These are phyloP conservation scores for Diprion similis DNA, from an alignment of 1,140 invertebrate genomes.

Conservation along the genomic window DNA sequence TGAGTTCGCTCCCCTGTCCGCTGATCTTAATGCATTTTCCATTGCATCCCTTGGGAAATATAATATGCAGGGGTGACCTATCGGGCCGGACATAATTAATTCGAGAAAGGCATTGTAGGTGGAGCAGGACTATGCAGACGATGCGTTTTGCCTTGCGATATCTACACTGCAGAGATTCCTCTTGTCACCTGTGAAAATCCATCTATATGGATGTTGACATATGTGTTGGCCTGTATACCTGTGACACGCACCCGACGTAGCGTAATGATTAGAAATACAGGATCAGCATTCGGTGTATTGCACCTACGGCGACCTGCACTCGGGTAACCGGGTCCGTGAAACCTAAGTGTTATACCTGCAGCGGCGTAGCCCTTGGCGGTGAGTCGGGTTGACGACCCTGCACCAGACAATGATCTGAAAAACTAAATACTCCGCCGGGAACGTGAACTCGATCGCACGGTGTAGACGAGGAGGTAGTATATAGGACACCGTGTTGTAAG, in stretches of 20 bases:
- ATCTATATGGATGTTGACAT: too few relatives aligned
- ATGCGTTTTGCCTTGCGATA: too few relatives aligned
- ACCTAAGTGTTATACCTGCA: neutral
- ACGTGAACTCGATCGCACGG: too few relatives aligned
- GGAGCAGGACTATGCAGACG: too few relatives aligned
- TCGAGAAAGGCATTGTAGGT: neutral
- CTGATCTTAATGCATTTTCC: neutral
- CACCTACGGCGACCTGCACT: too few relatives aligned
- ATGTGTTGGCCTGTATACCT: too few relatives aligned
- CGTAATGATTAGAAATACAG: too few relatives aligned
- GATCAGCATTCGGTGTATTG: too few relatives aligned
- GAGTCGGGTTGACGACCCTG: neutral
- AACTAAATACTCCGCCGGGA: too few relatives aligned
- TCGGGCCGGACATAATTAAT: neutral
- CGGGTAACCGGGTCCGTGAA: neutral
- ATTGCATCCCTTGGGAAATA: too few relatives aligned
- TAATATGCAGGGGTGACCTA: neutral
- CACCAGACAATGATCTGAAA: neutral
- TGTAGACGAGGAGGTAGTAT: too few relatives aligned
- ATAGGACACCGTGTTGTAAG: neutral
- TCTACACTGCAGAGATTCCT: neutral
- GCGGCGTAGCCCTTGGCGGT: neutral
- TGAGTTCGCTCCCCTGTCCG: neutral
- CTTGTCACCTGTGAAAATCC: neutral
- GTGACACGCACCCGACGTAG: too few relatives aligned